Conservation (phyloP, 2,113 vertebrate genomes). For the Hypomesus transpacificus region DNA sequence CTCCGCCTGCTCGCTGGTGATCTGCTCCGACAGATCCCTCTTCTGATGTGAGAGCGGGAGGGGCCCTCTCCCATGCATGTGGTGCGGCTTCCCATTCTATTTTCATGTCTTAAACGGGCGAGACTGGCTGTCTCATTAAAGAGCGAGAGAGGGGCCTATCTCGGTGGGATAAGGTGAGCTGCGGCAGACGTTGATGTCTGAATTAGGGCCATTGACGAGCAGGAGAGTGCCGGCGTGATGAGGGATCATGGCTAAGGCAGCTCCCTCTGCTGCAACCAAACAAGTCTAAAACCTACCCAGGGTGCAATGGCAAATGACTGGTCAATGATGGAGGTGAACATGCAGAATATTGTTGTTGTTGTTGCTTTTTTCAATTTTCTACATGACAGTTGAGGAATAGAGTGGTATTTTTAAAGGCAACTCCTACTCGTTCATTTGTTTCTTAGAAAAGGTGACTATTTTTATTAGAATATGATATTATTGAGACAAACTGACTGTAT, state of each 20-base stretch:
- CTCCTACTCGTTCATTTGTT: too few species aligned
- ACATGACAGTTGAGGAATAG: too few species aligned
- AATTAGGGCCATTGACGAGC: constrained; percentile 59
- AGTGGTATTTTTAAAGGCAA: too few species aligned
- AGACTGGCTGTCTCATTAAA: constrained; percentile 68
- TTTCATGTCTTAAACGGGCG: constrained; percentile 70
- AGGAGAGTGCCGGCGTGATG: constrained; percentile 50
- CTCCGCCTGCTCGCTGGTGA: constrained; percentile 58
- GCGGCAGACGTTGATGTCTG: constrained; percentile 69
- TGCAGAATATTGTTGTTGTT: too few species aligned
- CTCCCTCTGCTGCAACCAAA: constrained; percentile 58
- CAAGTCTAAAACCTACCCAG: constrained; percentile 49
- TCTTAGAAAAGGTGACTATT: too few species aligned
- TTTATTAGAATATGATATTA: too few species aligned
- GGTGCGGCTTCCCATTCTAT: constrained; percentile 47
- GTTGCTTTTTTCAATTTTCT: too few species aligned
- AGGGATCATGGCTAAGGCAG: constrained; percentile 59
- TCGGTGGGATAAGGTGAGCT: constrained; percentile 51
- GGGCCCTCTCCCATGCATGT: constrained; percentile 42
- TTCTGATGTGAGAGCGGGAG: constrained; percentile 70
- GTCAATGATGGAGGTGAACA: too few species aligned
- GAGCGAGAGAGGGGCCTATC: constrained; percentile 50
- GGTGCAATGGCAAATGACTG: background rate
- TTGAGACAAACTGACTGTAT: background rate
- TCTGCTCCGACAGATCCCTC: constrained; percentile 70